Base-by-base conservation (phyloP, 2,797 vertebrate genomes). In the Podargus strigoides region DNA sequence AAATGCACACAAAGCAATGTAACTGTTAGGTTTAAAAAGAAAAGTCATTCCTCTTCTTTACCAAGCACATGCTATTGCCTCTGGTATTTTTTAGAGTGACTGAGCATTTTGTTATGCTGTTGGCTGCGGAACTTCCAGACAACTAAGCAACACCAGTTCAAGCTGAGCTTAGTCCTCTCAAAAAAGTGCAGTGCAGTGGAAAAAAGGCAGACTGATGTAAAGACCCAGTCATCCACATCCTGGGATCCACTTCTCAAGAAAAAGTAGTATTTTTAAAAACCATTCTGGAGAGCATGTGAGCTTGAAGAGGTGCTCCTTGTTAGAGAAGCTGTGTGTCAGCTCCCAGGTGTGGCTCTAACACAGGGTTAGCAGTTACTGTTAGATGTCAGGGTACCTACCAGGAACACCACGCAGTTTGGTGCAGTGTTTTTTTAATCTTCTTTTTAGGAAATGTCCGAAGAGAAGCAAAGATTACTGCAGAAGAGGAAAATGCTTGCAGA, bases 401-500 rank as follows among this genome's bases (percentile, higher is more conserved):
- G 32, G 28, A 32, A 21, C 58, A 42, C 12, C 34, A 3, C 2
- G 12, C 10, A 7, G 49, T 14, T 67, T 70, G 63, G 3, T 26
- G 30, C 55, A 36, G n/a, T 21, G 5, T 10, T n/a, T 46, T 44
- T 52, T 76, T n/a, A n/a, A 6, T 69, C 91, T 58, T 93, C 44
- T n/a, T 95, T 96, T 17, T 78, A 99, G 98, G 98, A 98, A 79
- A 98, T 99, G 91, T 98, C 99, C 58, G 98, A 98, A 20, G 99
- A 99, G 97, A 98, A 97, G 93, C 99, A 99, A 96, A 98, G 97
- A 79, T 95, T 99, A 44, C 98, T 98, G 23, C 92, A 99, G 98
- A 99, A 99, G 97, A 98, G 99, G 95, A 99, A 99, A 96, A 98
- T 99, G 93, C 98, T 99, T 77, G 99, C 99, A 37, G 99, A 99